Conservation (phyloP, 2,113 vertebrate species). For the Macaca nemestrina region DNA sequence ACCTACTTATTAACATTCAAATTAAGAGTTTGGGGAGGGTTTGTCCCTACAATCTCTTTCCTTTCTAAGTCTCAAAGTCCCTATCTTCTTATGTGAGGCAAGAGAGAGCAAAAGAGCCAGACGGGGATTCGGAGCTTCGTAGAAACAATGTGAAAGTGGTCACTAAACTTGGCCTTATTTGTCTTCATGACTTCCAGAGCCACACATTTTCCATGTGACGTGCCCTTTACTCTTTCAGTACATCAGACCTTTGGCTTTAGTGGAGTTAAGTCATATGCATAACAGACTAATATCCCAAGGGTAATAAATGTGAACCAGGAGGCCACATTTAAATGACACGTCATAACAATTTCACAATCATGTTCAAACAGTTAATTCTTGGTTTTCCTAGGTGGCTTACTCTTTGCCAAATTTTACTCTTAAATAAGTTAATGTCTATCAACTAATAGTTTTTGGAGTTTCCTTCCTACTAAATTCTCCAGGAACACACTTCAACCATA, state of each 20-base stretch:
- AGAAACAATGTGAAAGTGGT: neutral
- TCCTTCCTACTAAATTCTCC: neutral
- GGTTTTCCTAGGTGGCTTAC: neutral
- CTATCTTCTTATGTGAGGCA: neutral
- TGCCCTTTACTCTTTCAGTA: neutral
- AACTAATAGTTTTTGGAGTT: neutral
- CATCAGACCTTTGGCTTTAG: neutral
- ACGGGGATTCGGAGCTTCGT: neutral
- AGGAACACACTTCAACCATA: neutral
- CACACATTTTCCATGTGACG: neutral
- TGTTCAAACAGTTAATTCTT: constrained; percentile 8
- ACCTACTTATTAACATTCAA: neutral
- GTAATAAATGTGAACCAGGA: neutral
- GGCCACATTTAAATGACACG: neutral
- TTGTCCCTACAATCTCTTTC: neutral
- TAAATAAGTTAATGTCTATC: neutral
- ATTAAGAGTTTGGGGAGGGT: neutral
- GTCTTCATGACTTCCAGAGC: neutral
- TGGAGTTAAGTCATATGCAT: neutral
- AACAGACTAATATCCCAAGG: neutral
- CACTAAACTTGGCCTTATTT: neutral
- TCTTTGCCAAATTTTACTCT: neutral
- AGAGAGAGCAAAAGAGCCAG: neutral
- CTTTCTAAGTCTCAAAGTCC: neutral
- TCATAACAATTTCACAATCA: neutral